Evolutionary conservation across 2,797 vertebrate species (phyloP).

Genomic region (Adelosebastes latens): DNA sequence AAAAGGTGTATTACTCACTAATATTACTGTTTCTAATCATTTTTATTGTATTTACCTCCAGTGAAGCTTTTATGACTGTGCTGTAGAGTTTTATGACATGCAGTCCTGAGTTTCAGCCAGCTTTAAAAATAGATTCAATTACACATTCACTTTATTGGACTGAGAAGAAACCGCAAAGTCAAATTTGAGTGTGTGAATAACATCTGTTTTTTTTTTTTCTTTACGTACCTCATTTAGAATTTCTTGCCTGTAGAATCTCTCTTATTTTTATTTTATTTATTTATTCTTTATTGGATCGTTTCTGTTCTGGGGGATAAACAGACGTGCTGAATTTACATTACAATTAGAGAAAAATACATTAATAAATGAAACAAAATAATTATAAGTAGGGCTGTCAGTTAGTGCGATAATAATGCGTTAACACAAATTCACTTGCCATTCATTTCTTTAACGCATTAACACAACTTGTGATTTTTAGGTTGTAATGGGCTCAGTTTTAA

Average conservation of each 20-base stretch:
- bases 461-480: too few relatives aligned
- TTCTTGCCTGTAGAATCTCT: not conserved
- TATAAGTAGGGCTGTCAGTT: too few relatives aligned
- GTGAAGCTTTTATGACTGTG: not conserved
- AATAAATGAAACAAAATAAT: not conserved
- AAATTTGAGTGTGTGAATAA: not conserved
- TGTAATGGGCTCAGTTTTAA: too few relatives aligned
- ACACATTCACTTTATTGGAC: not conserved
- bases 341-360: not conserved
- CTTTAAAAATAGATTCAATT: not conserved
- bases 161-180: not conserved
- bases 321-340: not conserved
- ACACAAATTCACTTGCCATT: too few relatives aligned
- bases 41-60: not conserved
- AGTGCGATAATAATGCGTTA: too few relatives aligned
- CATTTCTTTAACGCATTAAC: too few relatives aligned
- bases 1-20: not conserved
- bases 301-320: not conserved
- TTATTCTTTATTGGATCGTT: not conserved
- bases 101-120: not conserved
- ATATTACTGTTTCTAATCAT: not conserved
- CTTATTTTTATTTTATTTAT: not conserved
- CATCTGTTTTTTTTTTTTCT: not conserved
- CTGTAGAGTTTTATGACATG: not conserved
- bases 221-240: not conserved